Conservation (phyloP, 2,888 invertebrate species). For the Liopterus haemorrhoidalis region DNA sequence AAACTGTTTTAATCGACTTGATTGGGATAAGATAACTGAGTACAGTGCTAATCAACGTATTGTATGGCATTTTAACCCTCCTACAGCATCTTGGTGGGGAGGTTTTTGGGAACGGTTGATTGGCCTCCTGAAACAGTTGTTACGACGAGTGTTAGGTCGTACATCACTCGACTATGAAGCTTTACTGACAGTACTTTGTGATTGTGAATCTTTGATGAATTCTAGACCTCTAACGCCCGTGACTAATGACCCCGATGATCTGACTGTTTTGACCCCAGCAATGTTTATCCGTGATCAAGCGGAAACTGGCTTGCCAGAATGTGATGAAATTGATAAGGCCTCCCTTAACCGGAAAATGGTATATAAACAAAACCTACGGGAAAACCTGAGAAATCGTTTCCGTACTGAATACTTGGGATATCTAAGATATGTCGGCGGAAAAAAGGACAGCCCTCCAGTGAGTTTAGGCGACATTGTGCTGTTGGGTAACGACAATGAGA, state of each 20-base stretch:
- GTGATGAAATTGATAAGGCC: constrained; percentile 24
- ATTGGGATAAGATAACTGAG: constrained; percentile 28
- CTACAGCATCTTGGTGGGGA: constrained; percentile 42
- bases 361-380: constrained; percentile 27
- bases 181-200: constrained; percentile 34
- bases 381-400: constrained; percentile 28
- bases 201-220: constrained; percentile 37
- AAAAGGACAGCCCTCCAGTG: no score
- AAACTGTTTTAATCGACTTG: constrained; percentile 27
- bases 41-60: constrained; percentile 23
- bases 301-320: constrained; percentile 27
- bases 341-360: constrained; percentile 23
- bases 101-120: constrained; percentile 42
- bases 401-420: constrained; percentile 30
- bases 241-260: no score
- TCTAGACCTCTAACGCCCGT: constrained; percentile 38
- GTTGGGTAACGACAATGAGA: no score
- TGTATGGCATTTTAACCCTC: constrained; percentile 38
- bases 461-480: no score
- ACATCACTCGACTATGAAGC: constrained; percentile 33
- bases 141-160: constrained; percentile 36
- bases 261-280: constrained; percentile 29
- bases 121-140: constrained; percentile 37
- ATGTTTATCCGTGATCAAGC: constrained; percentile 33
- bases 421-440: no score